phyloP scores from a whole-genome alignment of 2,113 vertebrate species.

The Tachysurus fulvidraco region DNA sequence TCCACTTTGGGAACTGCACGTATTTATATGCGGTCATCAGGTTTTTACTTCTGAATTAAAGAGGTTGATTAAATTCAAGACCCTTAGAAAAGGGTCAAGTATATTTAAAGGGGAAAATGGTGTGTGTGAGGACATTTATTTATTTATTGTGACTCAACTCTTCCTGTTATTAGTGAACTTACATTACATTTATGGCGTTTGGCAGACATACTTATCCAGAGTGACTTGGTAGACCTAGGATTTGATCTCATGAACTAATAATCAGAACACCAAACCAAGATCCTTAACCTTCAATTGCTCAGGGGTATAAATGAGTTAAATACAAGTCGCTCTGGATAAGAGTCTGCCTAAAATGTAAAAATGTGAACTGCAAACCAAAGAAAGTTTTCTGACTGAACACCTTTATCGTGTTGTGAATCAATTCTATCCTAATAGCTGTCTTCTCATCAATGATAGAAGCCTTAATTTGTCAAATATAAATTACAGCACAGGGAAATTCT shows the following conservation, averaged over 20 bases:
- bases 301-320: too few relatives aligned
- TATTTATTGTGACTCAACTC: not conserved
- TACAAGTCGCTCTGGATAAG: too few relatives aligned
- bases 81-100: not conserved
- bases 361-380: not conserved
- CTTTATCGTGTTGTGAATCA: not conserved
- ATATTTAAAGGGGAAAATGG: not conserved
- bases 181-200: too few relatives aligned
- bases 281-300: too few relatives aligned
- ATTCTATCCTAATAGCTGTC: not conserved
- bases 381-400: not conserved
- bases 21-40: not conserved
- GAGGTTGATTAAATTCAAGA: not conserved
- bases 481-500: too few relatives aligned
- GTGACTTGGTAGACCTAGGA: too few relatives aligned
- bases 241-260: too few relatives aligned
- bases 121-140: not conserved
- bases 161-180: not conserved
- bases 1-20: too few relatives aligned
- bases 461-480: too few relatives aligned
- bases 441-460: not conserved
- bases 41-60: not conserved
- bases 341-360: too few relatives aligned
- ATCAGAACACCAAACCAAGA: too few relatives aligned
- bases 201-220: too few relatives aligned